Evolutionary conservation across 2,797 vertebrate genomes (phyloP).

Genomic region (Tinamus major): DNA sequence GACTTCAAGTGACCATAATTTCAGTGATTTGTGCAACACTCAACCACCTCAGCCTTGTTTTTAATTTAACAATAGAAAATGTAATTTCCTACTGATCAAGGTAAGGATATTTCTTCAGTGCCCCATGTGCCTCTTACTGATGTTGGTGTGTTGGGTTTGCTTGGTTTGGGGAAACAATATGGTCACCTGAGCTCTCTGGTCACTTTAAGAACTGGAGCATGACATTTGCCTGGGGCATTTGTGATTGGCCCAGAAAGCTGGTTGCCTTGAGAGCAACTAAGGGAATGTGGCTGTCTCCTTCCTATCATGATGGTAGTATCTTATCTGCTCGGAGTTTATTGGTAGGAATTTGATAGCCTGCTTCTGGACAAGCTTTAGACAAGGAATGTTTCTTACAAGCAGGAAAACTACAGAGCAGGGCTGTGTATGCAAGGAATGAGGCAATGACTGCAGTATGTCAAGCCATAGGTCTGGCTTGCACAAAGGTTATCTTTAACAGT

Average conservation of each 20-base stretch:
- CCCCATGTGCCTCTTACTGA: not conserved
- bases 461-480: not conserved
- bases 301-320: not conserved
- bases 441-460: not conserved
- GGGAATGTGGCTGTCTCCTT: not conserved
- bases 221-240: not conserved
- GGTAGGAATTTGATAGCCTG: not conserved
- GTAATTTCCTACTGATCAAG: not conserved
- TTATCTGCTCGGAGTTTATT: not conserved
- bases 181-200: not conserved
- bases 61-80: not conserved
- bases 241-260: not conserved
- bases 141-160: not conserved
- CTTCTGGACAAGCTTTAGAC: not conserved
- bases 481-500: not conserved
- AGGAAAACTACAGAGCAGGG: accelerated
- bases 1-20: not conserved
- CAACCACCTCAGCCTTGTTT: not conserved
- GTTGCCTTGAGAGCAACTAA: not conserved
- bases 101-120: not conserved
- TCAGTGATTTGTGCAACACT: not conserved
- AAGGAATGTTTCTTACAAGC: not conserved
- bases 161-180: not conserved
- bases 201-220: not conserved
- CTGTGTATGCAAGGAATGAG: not conserved